These are phyloP conservation scores for Scyliorhinus canicula DNA, from an alignment of 2,797 vertebrate genomes.

Conservation along the genomic window DNA sequence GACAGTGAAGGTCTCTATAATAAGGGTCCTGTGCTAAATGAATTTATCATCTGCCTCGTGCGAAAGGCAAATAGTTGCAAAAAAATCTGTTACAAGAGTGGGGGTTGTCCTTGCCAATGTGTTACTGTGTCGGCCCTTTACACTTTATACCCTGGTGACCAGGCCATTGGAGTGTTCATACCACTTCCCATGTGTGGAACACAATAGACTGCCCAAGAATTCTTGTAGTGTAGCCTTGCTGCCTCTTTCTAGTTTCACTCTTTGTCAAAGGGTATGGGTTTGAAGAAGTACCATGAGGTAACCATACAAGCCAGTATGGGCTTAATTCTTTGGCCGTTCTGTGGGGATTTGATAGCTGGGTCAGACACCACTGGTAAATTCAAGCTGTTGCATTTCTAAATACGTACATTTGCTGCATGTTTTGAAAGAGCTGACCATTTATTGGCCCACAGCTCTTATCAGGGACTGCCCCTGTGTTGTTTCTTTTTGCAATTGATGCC, in stretches of 20 bases:
- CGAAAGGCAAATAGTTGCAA: no score
- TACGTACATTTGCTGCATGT: background rate
- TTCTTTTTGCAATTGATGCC: background rate
- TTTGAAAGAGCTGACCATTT: background rate
- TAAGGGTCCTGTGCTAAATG: background rate
- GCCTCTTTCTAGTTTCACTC: background rate
- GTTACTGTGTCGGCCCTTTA: background rate
- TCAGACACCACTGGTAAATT: background rate
- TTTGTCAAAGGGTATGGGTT: background rate
- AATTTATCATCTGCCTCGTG: background rate
- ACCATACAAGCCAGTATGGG: background rate
- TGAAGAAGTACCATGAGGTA: background rate
- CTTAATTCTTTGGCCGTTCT: background rate
- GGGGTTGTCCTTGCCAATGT: background rate
- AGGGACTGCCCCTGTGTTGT: background rate
- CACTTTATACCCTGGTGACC: background rate
- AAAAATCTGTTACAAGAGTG: background rate
- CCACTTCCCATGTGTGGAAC: background rate
- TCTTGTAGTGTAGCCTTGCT: background rate
- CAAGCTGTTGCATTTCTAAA: background rate
- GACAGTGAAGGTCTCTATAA: background rate
- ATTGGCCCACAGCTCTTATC: background rate
- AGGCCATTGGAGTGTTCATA: no score
- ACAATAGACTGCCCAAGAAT: background rate
- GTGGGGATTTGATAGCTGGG: background rate